Percentiles rank a stretch among this genome's conserved stretches.
Conservation (phyloP, 2,113 vertebrate genomes). For the Peromyscus californicus region DNA sequence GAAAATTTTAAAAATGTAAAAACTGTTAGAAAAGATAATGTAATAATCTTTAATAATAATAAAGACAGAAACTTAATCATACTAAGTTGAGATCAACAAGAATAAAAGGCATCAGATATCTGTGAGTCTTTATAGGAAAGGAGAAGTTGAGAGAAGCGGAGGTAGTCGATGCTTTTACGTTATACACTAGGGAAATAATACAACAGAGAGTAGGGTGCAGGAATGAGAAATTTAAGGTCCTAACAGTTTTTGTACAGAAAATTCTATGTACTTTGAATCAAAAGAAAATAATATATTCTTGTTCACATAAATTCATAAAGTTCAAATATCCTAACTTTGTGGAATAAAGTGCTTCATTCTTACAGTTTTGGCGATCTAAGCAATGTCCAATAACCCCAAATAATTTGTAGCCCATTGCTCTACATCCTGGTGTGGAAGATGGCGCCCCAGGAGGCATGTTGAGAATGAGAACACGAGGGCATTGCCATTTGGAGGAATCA, state of each 20-base stretch:
- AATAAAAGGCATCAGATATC: slow-evolving; percentile 33
- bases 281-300: slow-evolving; percentile 36
- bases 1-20: slow-evolving; percentile 48
- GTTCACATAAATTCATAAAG: slow-evolving; percentile 47
- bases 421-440: slow-evolving; percentile 21
- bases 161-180: not conserved
- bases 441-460: not conserved
- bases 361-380: slow-evolving; percentile 33
- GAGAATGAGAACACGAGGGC: not conserved
- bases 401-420: not conserved
- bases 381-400: slow-evolving; percentile 33
- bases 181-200: slow-evolving; percentile 6
- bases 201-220: not conserved
- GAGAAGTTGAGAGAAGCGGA: not conserved
- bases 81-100: slow-evolving; percentile 32
- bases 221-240: slow-evolving; percentile 45
- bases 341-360: slow-evolving; percentile 46
- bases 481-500: slow-evolving; percentile 68
- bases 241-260: slow-evolving; percentile 25
- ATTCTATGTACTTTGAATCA: not conserved
- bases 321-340: slow-evolving; percentile 30
- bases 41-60: too few species aligned
- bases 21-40: slow-evolving; percentile 56
- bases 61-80: slow-evolving; percentile 41
- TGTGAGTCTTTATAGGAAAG: slow-evolving; percentile 15